A percentile compares a stretch with the other conserved stretches of the same genome.
Conservation (phyloP, 92 coral and sea anemone genomes). For the Palythoa heliodiscus region DNA sequence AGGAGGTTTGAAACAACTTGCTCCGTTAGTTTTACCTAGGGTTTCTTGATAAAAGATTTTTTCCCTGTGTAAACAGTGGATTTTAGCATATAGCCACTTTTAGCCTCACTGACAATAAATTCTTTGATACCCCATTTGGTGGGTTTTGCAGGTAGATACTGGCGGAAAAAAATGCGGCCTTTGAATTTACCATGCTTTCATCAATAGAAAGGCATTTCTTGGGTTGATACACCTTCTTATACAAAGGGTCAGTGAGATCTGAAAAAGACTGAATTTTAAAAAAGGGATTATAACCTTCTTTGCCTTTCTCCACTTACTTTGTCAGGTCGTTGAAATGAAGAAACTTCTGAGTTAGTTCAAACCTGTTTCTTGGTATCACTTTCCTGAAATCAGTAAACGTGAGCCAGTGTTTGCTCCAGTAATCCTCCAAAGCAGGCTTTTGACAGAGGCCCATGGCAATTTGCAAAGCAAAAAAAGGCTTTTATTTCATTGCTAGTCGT, state of each 20-base stretch:
- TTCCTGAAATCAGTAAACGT: constrained; percentile 46
- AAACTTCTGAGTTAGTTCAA: constrained; percentile 56
- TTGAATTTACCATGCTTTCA: constrained; percentile 71
- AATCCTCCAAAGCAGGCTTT: constrained; percentile 50
- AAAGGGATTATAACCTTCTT: constrained; percentile 44
- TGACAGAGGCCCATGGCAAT: constrained; percentile 72
- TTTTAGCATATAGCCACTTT: constrained; percentile 54
- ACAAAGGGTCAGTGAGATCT: constrained; percentile 52
- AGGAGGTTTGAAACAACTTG: constrained; percentile 50
- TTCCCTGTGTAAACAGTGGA: constrained; percentile 57
- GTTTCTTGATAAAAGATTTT: constrained; percentile 24
- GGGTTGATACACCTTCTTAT: constrained; percentile 62
- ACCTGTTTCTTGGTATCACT: constrained; percentile 73
- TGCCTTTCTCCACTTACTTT: constrained; percentile 42
- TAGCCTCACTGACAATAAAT: constrained; percentile 58
- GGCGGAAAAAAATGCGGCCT: constrained; percentile 56
- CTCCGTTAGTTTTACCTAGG: constrained; percentile 44
- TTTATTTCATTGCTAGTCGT: constrained; percentile 57
- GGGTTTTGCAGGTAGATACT: constrained; percentile 62
- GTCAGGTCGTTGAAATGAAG: constrained; percentile 59
- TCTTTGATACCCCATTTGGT: constrained; percentile 62
- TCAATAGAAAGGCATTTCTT: constrained; percentile 57
- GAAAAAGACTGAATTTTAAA: constrained; percentile 50
- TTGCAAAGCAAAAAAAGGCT: constrained; percentile 67
- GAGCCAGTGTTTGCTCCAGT: constrained; percentile 61